Percentiles rank a stretch among this genome's conserved stretches.
Conservation (phyloP, 1,140 invertebrate species). For the Dryas iulia region DNA sequence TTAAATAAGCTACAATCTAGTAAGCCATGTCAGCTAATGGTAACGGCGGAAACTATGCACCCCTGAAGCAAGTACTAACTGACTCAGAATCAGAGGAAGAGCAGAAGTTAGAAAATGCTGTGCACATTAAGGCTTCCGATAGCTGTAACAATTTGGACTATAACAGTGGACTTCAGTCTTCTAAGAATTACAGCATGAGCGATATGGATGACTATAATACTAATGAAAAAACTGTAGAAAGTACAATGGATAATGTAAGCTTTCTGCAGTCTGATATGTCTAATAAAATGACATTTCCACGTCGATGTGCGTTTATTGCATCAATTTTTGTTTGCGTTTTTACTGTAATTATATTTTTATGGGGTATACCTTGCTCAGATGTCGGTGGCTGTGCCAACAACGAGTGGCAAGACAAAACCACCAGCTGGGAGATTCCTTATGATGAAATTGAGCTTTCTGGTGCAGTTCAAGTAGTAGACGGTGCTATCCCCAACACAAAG, state of each 20-base stretch:
- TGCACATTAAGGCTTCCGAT: constrained; percentile 57
- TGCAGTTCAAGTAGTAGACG: constrained; percentile 84
- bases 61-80: constrained; percentile 86
- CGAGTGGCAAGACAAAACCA: constrained; percentile 78
- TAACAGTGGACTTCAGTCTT: constrained; percentile 72
- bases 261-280: constrained; percentile 79
- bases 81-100: constrained; percentile 89
- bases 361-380: constrained; percentile 87
- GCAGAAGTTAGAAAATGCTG: constrained; percentile 59
- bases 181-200: constrained; percentile 70
- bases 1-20: constrained; percentile 18
- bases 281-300: constrained; percentile 82
- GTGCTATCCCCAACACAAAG: constrained; percentile 80
- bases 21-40: constrained; percentile 71
- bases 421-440: constrained; percentile 86
- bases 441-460: constrained; percentile 87
- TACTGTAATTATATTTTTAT: constrained; percentile 86
- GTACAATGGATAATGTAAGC: constrained; percentile 79
- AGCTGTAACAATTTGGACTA: constrained; percentile 81
- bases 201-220: constrained; percentile 75
- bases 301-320: constrained; percentile 83
- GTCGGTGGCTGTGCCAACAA: constrained; percentile 82
- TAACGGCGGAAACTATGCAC: constrained; percentile 84
- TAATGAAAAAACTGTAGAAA: constrained; percentile 78
- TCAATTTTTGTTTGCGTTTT: constrained; percentile 86